Conservation (phyloP, 92 coral and sea anemone species). For the Meandrina meandrites region DNA sequence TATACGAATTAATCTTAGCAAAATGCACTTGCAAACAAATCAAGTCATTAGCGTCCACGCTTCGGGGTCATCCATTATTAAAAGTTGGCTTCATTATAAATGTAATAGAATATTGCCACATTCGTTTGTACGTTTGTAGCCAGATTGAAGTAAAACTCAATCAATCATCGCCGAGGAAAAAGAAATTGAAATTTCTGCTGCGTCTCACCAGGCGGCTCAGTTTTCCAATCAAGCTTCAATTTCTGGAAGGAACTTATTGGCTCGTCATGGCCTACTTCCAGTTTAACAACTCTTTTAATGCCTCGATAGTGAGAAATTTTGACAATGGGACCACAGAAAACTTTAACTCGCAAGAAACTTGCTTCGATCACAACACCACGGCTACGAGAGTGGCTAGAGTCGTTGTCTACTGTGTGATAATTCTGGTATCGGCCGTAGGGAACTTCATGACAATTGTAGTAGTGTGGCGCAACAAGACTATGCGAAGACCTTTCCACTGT, state of each 20-base stretch:
- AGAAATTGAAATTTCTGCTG: background rate
- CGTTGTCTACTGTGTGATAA: slow-evolving; percentile 45
- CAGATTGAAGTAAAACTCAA: background rate
- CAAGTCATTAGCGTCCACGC: background rate
- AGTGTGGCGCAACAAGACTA: slow-evolving; percentile 18
- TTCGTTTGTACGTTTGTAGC: background rate
- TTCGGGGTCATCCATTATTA: background rate
- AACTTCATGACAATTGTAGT: slow-evolving; percentile 53
- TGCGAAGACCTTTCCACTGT: slow-evolving; percentile 34
- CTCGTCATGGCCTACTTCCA: background rate
- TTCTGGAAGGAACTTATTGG: background rate
- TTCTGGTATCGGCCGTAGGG: slow-evolving; percentile 48
- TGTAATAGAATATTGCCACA: background rate
- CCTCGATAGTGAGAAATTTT: background rate
- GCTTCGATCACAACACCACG: slow-evolving; percentile 18
- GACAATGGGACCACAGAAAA: background rate
- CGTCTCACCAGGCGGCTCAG: background rate
- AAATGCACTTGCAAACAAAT: slow-evolving; percentile 10
- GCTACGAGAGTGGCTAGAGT: slow-evolving; percentile 9
- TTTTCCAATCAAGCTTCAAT: background rate
- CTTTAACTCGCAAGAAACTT: background rate
- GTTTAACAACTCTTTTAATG: background rate
- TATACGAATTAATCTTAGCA: slow-evolving; percentile 11
- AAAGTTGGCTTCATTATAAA: background rate
- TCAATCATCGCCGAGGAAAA: background rate